Percentiles rank a stretch among this genome's conserved stretches.
Conservation (phyloP, 2,888 invertebrate genomes). For the Slavum lentiscoides region DNA sequence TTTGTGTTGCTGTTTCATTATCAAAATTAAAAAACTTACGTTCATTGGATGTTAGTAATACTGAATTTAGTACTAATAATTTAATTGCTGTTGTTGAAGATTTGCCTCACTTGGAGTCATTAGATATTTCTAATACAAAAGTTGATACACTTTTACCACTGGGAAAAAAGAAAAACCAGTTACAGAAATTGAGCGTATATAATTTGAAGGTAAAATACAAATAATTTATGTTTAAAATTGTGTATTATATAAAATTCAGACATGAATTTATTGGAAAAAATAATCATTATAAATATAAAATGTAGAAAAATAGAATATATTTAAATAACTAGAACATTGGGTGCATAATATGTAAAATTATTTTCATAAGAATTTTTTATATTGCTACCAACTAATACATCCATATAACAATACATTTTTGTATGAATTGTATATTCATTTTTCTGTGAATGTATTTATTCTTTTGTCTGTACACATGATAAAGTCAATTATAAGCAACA, state of each 20-base stretch:
- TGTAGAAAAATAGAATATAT: no score
- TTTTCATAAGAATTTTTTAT: no score
- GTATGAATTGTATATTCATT: no score
- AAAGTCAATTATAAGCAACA: no score
- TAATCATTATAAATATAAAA: no score
- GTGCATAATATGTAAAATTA: no score
- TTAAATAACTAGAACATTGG: no score
- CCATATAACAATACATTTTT: no score
- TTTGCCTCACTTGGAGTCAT: slow-evolving; percentile 66
- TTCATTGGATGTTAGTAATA: slow-evolving; percentile 68
- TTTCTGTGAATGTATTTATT: no score
- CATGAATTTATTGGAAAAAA: no score
- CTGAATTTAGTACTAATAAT: slow-evolving; percentile 70
- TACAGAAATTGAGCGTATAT: slow-evolving; percentile 57
- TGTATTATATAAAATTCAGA: neutral
- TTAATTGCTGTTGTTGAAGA: slow-evolving; percentile 70
- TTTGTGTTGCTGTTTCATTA: slow-evolving; percentile 65
- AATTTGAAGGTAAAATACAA: slow-evolving; percentile 47
- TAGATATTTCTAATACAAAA: slow-evolving; percentile 70
- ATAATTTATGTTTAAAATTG: neutral
- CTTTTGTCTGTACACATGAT: no score
- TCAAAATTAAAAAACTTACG: slow-evolving; percentile 67
- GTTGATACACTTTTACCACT: slow-evolving; percentile 68
- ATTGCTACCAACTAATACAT: no score
- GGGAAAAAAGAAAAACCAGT: slow-evolving; percentile 64